phyloP scores from a whole-genome alignment of 2,797 vertebrate species.

The Xiphophorus birchmanni region DNA sequence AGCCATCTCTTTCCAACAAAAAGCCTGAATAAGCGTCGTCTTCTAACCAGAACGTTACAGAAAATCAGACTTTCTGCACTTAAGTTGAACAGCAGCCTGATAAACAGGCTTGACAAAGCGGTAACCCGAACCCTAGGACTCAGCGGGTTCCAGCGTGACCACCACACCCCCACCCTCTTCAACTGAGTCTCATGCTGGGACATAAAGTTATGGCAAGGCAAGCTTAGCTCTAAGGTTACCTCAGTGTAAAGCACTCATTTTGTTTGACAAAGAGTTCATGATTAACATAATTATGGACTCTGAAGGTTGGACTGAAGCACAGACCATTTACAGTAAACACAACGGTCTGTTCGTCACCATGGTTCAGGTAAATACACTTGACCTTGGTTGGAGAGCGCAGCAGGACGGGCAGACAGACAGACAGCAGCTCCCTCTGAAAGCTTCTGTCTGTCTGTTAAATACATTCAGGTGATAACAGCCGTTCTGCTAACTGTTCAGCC shows the following conservation, averaged over 20 bases:
- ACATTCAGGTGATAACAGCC: background rate
- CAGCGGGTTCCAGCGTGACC: constrained; percentile 17
- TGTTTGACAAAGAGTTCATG: constrained; percentile 43
- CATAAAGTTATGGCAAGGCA: constrained; percentile 49
- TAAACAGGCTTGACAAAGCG: background rate
- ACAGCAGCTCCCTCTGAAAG: constrained; percentile 3
- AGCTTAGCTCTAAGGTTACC: constrained; percentile 58
- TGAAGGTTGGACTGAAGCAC: constrained; percentile 10
- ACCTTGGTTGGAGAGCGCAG: constrained; percentile 17
- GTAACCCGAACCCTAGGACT: constrained; percentile 42
- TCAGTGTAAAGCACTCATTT: constrained; percentile 22
- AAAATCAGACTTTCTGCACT: background rate
- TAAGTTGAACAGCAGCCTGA: background rate
- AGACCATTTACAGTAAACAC: constrained; percentile 20
- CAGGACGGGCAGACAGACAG: background rate
- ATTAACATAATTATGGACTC: constrained; percentile 50
- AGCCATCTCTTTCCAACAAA: background rate
- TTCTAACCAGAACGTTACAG: background rate
- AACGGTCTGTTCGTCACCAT: background rate
- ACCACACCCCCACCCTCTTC: background rate
- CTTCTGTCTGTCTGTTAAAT: background rate
- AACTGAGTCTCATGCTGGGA: constrained; percentile 4
- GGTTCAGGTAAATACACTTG: constrained; percentile 15
- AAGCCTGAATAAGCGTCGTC: background rate
- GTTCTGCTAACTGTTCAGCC: background rate